phyloP scores from a whole-genome alignment of 1,140 invertebrate genomes.

The Microvelia longipes region DNA sequence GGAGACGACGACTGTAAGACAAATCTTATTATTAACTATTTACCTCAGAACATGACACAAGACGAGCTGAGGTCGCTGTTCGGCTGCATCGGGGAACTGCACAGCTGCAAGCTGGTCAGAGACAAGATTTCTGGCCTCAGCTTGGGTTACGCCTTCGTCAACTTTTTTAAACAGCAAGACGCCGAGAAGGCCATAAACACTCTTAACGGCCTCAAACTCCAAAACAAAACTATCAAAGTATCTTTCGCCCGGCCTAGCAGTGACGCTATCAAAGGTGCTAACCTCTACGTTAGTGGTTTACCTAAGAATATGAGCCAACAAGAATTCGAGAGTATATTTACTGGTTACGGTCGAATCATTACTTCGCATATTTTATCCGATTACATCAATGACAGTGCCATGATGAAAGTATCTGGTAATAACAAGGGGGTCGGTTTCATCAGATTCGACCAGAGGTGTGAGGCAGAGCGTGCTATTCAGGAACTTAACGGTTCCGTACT shows the following conservation, averaged over 20 bases:
- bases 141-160: constrained; percentile 79
- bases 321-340: constrained; percentile 68
- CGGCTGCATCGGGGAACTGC: constrained; percentile 92
- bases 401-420: constrained; percentile 45
- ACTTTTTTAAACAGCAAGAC: constrained; percentile 66
- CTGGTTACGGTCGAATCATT: constrained; percentile 67
- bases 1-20: constrained; percentile 75
- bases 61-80: constrained; percentile 95
- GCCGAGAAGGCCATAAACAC: constrained; percentile 74
- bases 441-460: constrained; percentile 90
- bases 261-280: constrained; percentile 78
- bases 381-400: constrained; percentile 8
- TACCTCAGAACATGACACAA: constrained; percentile 98
- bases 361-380: constrained; percentile 38
- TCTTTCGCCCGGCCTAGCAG: constrained; percentile 76
- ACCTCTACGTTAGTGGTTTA: constrained; percentile 73
- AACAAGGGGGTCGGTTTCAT: constrained; percentile 99
- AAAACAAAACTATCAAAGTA: constrained; percentile 86
- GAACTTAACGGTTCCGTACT: constrained; percentile 94
- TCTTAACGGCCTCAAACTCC: constrained; percentile 65
- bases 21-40: constrained; percentile 97
- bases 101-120: constrained; percentile 95
- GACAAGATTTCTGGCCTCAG: constrained; percentile 77
- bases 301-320: constrained; percentile 72
- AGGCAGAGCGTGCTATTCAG: constrained; percentile 94